Conservation (phyloP, 2,888 invertebrate genomes). For the Cryptocheilus praepositus region DNA sequence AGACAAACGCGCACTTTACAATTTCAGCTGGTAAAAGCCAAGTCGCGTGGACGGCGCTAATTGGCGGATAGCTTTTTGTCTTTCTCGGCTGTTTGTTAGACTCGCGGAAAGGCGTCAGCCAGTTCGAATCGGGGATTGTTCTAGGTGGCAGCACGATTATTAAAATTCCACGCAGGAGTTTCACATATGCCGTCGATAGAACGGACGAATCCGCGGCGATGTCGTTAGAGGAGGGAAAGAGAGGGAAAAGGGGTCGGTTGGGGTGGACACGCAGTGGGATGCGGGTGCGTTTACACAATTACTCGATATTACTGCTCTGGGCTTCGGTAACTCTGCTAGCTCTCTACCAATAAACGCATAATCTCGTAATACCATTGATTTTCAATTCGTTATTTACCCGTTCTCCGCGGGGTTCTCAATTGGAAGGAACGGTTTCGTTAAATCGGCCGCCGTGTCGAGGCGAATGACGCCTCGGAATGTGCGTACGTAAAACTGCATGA, state of each 20-base stretch:
- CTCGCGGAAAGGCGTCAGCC: not conserved
- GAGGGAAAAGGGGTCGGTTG: not conserved
- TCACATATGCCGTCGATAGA: constrained; percentile 16
- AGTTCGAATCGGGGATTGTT: not conserved
- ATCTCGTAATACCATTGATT: constrained; percentile 65
- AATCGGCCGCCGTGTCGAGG: constrained; percentile 38
- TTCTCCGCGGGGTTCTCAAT: constrained; percentile 54
- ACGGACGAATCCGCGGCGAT: constrained; percentile 38
- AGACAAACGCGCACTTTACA: no score
- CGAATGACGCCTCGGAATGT: constrained; percentile 10
- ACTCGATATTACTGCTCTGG: constrained; percentile 64
- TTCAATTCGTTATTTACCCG: constrained; percentile 64
- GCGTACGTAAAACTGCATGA: not conserved
- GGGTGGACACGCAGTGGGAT: constrained; percentile 45
- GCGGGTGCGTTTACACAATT: constrained; percentile 62
- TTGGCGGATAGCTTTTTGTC: not conserved
- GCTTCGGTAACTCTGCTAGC: constrained; percentile 56
- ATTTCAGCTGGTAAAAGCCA: no score
- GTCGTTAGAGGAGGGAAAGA: constrained; percentile 6
- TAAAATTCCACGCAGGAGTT: constrained; percentile 4
- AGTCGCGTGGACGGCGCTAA: no score
- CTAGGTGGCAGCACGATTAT: not conserved
- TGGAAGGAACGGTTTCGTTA: constrained; percentile 51
- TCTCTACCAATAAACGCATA: constrained; percentile 63
- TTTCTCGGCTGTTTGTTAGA: no score